Evolutionary conservation across 2,797 vertebrate species (phyloP), one percentile per base, ranked within the genome.

Genomic region (Esox lucius): DNA sequence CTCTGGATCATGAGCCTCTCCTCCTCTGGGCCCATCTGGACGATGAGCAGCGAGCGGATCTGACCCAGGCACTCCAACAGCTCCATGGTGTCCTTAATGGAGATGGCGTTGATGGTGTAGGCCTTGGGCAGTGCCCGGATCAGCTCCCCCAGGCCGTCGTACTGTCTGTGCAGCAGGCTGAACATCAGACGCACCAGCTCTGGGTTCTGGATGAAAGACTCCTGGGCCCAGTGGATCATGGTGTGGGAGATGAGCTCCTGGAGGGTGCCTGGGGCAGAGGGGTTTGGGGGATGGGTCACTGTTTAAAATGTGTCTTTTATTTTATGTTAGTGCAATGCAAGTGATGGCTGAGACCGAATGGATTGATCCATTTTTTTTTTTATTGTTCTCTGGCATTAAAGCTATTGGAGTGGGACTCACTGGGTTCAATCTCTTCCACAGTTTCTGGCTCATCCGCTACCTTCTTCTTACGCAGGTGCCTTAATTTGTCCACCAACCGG

Each of bases 1-100:
- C 97, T 99, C 92, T 98, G 97, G 79, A 98, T 99, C 95, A 99
- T 97, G 35, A 99, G 94, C 73, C 95, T 95, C 91, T 99, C 97
- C 84, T 99, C 97, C 84, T 98, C 96, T 2, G 96, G 97, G 13
- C 97, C 97, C 97, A 99, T 98, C 91, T 98, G 97, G 61, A 99
- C 97, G 5, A 98, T 98, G 16, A 98, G 95, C 80, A 99, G 91
- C 0, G 97, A 98, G 74, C 97, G 96, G 88, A 98, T 98, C 92
- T 98, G 97, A 4, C 96, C 95, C 24, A 98, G 91, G 85, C 96
- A 97, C 90, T 98, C 96, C 4, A 98, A 91, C 53, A 99, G 91
- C 74, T 96, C 95, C 90, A 95, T 95, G 77, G 97, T 97, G 92
- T 99, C 97, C 31, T 93, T 93, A 53, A 97, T 90, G 0, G 97